phyloP scores from a whole-genome alignment of 2,113 vertebrate genomes.

The Numida meleagris region DNA sequence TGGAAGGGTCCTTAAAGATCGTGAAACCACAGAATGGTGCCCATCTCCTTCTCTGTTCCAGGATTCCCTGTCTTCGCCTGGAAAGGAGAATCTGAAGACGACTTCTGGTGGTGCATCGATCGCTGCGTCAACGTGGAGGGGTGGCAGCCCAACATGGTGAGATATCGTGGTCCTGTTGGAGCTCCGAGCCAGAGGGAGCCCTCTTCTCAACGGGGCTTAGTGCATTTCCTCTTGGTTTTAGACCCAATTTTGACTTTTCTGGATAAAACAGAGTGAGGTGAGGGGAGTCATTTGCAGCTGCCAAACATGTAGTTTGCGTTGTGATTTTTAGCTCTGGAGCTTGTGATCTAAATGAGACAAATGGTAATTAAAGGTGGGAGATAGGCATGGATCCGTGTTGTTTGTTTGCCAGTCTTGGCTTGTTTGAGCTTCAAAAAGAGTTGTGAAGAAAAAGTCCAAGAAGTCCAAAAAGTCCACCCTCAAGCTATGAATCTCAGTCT shows the following conservation, averaged over 20 bases:
- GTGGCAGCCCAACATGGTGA: slow-evolving; percentile 99
- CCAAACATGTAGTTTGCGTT: not conserved
- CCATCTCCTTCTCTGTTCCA: slow-evolving; percentile 34
- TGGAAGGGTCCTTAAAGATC: no score
- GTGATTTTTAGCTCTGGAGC: not conserved
- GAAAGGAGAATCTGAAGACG: slow-evolving; percentile 98
- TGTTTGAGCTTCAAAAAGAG: not conserved
- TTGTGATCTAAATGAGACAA: not conserved
- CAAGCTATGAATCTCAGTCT: not conserved
- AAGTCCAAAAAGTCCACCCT: not conserved
- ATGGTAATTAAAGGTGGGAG: not conserved
- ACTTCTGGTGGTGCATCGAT: slow-evolving; percentile 99
- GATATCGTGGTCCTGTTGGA: not conserved
- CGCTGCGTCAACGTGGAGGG: slow-evolving; percentile 97
- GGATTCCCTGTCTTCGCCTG: slow-evolving; percentile 97
- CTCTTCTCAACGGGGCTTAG: not conserved
- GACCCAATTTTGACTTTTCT: not conserved
- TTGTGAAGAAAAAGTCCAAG: no score
- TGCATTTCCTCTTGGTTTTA: not conserved
- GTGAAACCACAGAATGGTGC: no score
- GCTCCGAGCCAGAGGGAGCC: no score
- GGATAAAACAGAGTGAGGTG: not conserved
- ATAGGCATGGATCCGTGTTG: fast-evolving
- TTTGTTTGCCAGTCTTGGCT: not conserved
- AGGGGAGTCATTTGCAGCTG: not conserved